Base-by-base conservation (phyloP, 2,888 invertebrate species). In the Caenorhabditis sulstoni region DNA sequence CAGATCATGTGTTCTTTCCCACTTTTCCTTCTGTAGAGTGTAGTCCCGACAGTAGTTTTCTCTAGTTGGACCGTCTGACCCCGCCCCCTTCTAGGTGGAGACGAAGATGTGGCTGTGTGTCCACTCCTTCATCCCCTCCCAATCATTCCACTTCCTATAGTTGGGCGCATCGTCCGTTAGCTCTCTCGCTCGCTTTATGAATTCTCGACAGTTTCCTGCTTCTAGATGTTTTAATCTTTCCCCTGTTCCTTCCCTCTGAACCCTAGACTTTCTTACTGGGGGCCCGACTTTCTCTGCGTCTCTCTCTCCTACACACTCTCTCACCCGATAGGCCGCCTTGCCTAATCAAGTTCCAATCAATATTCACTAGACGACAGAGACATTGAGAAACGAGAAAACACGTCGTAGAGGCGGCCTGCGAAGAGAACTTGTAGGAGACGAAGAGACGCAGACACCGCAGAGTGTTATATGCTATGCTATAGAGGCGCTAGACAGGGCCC, bases 281-380 rank as follows among this genome's bases (percentile, higher is more conserved):
- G n/a, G 35, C 12, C 18, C 29, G 8, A 1, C 11, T 20, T 5
- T 37, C 22, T 50, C 73, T 73, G 47, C 23, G 14, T 23, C 73
- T 73, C 65, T 37, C 14, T 9, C 16, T 73, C 73, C 45, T 65
- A 22, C 58, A 64, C 57, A 57, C 50, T 73, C 29, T 3, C 45
- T 71, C 23, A n/a, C 47, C 39, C 18, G 14, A 18, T 20, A 49
- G 49, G 49, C 49, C 35, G 37, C n/a, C 37, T 20, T 49, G 7
- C 49, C 47, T 62, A 62, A 66, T 66, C 66, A 66, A 66, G 57
- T 66, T 55, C 20, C 53, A 45, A 71, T 71, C 71, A 55, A 71
- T 62, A 71, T 55, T 55, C 47, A 20, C 61, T n/a, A 70, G 44
- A 18, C 45, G 53, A 23, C 16, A 39, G 58, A 50, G 50, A 37